Conservation (phyloP, 64 coral and sea anemone species). For the Pocillopora damicornis region DNA sequence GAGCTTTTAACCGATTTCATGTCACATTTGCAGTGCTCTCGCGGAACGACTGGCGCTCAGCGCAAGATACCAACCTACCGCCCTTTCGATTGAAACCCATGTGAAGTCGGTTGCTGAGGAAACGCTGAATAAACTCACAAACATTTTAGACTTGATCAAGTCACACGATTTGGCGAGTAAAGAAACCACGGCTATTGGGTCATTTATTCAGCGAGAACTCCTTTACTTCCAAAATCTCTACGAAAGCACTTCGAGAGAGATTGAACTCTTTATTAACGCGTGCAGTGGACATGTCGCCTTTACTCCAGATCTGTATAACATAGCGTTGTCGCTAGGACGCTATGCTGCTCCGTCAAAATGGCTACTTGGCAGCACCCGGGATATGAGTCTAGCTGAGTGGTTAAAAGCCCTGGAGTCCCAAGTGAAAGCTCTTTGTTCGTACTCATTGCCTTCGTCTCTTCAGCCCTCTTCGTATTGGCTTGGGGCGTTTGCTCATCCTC, state of each 20-base stretch:
- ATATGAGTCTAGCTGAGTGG: background rate
- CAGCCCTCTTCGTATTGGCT: slow-evolving; percentile 18
- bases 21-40: background rate
- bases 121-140: slow-evolving; percentile 11
- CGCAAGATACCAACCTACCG: background rate
- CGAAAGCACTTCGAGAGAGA: background rate
- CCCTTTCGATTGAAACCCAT: background rate
- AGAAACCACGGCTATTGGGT: background rate
- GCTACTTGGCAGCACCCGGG: background rate
- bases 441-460: background rate
- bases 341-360: slow-evolving; percentile 9
- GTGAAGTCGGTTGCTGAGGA: slow-evolving; percentile 2
- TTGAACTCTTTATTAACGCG: slow-evolving; percentile 5
- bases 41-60: background rate
- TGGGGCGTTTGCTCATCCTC: slow-evolving; percentile 37
- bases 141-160: background rate
- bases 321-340: slow-evolving; percentile 4
- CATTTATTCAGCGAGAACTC: slow-evolving; percentile 40
- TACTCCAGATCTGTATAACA: slow-evolving; percentile 21
- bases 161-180: background rate
- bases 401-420: background rate
- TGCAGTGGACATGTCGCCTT: slow-evolving; percentile 17
- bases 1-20: background rate
- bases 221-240: slow-evolving; percentile 8
- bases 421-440: background rate